These are phyloP conservation scores for Coregonus sp. DNA, from an alignment of 2,797 vertebrate species.

Conservation along the genomic window DNA sequence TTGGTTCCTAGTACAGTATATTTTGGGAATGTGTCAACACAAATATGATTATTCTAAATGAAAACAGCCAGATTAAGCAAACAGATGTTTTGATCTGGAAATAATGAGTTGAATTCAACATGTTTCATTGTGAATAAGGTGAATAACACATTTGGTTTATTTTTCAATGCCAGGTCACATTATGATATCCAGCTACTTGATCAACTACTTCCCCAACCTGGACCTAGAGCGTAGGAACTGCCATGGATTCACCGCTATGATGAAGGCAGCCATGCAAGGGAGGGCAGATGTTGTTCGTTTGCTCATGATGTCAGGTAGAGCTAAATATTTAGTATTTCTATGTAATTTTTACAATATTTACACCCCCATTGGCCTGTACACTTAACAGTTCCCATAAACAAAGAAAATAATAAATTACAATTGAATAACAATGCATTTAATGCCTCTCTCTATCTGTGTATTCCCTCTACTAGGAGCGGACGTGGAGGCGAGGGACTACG, in stretches of 20 bases:
- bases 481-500: slow-evolving; percentile 81
- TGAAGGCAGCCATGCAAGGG: slow-evolving; percentile 97
- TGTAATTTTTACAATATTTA: no score
- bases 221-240: slow-evolving; percentile 92
- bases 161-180: slow-evolving; percentile 27
- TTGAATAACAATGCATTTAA: not conserved
- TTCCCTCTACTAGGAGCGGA: slow-evolving; percentile 80
- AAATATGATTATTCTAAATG: no score
- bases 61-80: not conserved
- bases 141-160: not conserved
- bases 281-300: slow-evolving; percentile 83
- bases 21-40: no score
- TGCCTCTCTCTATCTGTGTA: not conserved
- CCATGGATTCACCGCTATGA: slow-evolving; percentile 93
- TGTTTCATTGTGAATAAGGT: not conserved
- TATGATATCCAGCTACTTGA: slow-evolving; percentile 87
- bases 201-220: slow-evolving; percentile 92
- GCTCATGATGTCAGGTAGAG: slow-evolving; percentile 89
- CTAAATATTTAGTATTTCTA: no score
- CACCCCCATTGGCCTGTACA: no score
- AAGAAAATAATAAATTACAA: not conserved
- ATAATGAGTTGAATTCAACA: not conserved
- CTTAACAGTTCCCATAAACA: no score
- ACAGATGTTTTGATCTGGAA: not conserved
- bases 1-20: no score